Evolutionary conservation across 2,888 invertebrate species (phyloP).

Genomic region (Cheilosia urbana): DNA sequence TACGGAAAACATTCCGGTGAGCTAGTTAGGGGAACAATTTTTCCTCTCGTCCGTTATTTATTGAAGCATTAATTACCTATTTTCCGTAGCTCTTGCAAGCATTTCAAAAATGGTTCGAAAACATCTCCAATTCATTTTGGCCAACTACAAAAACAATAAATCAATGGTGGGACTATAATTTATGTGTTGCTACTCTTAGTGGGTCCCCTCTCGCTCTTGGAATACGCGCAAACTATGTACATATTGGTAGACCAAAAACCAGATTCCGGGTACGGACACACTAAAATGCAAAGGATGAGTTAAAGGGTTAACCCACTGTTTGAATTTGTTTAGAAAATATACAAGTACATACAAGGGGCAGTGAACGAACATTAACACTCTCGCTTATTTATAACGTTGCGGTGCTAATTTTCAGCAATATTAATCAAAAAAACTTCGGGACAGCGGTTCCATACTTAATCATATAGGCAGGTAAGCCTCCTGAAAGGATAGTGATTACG

Average conservation of each 20-base stretch:
- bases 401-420: slow-evolving; percentile 60
- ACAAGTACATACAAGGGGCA: slow-evolving; percentile 5
- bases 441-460: slow-evolving; percentile 47
- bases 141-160: slow-evolving; percentile 60
- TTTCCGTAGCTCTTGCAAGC: slow-evolving; percentile 48
- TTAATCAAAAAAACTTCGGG: slow-evolving; percentile 61
- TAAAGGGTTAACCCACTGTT: slow-evolving; percentile 48
- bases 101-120: slow-evolving; percentile 57
- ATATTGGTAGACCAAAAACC: slow-evolving; percentile 32
- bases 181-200: slow-evolving; percentile 47
- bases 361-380: slow-evolving; percentile 31
- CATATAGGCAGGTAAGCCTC: slow-evolving; percentile 33
- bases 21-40: slow-evolving; percentile 7
- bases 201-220: slow-evolving; percentile 2
- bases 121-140: slow-evolving; percentile 59
- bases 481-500: slow-evolving; percentile 11
- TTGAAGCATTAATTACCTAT: slow-evolving; percentile 63
- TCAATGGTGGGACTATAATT: slow-evolving; percentile 62
- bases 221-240: slow-evolving; percentile 34
- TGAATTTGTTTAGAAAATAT: slow-evolving; percentile 56
- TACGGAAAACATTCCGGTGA: neutral
- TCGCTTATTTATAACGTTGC: slow-evolving; percentile 15
- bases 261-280: neutral
- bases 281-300: slow-evolving; percentile 41
- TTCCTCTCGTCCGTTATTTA: slow-evolving; percentile 40